Evolutionary conservation across 2,113 vertebrate species (phyloP).

Genomic region (Eudyptes chrysolophus): DNA sequence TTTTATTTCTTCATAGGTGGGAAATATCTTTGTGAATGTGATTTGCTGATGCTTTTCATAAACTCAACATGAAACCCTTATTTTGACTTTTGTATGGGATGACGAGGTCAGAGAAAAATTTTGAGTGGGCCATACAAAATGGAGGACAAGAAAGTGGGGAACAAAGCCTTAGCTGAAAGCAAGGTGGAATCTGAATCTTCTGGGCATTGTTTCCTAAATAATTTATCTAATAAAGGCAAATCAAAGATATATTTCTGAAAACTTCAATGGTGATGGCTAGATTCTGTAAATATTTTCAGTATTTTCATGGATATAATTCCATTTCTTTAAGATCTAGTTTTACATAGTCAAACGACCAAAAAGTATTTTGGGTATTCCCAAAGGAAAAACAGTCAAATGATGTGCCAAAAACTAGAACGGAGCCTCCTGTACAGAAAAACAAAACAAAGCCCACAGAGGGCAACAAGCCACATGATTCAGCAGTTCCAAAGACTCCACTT

Average conservation of each 20-base stretch:
- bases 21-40: background rate
- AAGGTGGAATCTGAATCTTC: background rate
- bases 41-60: background rate
- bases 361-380: background rate
- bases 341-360: background rate
- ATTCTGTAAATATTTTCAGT: background rate
- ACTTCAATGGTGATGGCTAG: background rate
- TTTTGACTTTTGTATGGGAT: background rate
- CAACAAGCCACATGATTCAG: background rate
- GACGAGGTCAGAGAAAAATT: background rate
- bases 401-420: background rate
- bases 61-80: background rate
- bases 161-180: background rate
- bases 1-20: background rate
- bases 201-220: background rate
- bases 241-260: background rate
- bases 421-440: background rate
- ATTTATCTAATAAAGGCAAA: background rate
- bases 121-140: background rate
- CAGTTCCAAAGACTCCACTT: background rate
- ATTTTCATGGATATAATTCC: background rate
- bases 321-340: background rate
- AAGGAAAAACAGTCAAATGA: background rate
- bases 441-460: background rate
- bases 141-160: background rate